These are phyloP conservation scores for Agrotis ipsilon DNA, from an alignment of 2,888 invertebrate species.

Conservation along the genomic window DNA sequence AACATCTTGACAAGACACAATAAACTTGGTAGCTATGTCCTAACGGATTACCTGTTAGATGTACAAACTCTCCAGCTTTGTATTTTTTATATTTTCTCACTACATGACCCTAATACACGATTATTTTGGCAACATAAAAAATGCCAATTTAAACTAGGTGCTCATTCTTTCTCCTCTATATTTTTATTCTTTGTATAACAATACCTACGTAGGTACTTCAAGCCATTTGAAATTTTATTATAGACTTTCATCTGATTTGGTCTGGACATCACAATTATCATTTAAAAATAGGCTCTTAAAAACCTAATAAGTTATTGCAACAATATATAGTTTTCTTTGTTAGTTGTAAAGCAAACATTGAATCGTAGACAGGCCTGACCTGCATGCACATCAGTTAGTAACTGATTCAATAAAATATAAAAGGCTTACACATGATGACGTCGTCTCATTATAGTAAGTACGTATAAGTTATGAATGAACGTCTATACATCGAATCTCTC, in stretches of 20 bases:
- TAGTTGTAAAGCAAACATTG: neutral
- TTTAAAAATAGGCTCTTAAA: conserved; percentile 12
- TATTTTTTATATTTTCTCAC: no score
- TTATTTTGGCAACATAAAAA: no score
- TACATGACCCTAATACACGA: no score
- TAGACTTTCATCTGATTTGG: conserved; percentile 36
- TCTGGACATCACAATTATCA: conserved; percentile 11
- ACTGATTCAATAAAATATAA: conserved; percentile 28
- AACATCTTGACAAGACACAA: no score
- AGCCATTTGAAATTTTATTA: conserved; percentile 51
- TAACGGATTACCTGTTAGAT: no score
- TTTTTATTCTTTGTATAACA: conserved; percentile 49
- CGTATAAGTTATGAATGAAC: conserved; percentile 67
- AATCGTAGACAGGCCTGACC: conserved; percentile 2
- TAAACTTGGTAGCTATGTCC: no score
- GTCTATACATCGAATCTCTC: conserved; percentile 63
- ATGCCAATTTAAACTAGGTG: no score
- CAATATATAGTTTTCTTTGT: neutral
- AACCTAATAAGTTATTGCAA: neutral
- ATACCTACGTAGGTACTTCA: conserved; percentile 28
- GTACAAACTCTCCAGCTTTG: no score
- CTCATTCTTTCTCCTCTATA: neutral
- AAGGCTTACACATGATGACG: conserved; percentile 38
- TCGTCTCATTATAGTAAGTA: conserved; percentile 48
- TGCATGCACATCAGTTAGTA: conserved; percentile 9